Percentiles rank a stretch among this genome's conserved stretches.
Conservation (phyloP, 2,113 vertebrate species). For the Amphiprion percula region DNA sequence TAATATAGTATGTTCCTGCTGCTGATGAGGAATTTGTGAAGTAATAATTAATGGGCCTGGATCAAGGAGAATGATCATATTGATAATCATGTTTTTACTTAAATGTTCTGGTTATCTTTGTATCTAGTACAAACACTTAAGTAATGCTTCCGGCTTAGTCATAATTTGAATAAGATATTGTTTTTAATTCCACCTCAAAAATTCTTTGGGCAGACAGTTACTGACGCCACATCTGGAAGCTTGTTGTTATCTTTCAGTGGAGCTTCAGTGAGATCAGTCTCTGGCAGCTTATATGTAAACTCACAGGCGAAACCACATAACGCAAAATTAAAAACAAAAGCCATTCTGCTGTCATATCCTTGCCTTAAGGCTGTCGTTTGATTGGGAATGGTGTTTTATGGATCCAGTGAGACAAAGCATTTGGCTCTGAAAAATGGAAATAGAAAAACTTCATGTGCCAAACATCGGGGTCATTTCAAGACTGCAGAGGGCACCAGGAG, state of each 20-base stretch:
- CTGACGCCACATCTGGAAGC: conserved; percentile 4
- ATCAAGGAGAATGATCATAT: no score
- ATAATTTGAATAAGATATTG: background rate
- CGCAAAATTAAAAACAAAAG: conserved; percentile 13
- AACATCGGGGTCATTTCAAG: conserved; percentile 60
- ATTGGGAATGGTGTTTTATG: conserved; percentile 5
- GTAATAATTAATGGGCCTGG: no score
- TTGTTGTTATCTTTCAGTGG: conserved; percentile 1
- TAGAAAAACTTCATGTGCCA: conserved; percentile 48
- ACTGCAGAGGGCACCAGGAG: conserved; percentile 61
- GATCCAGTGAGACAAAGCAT: conserved; percentile 44
- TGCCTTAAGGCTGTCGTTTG: background rate
- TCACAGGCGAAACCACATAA: background rate
- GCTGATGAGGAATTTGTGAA: background rate
- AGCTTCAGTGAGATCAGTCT: conserved; percentile 18
- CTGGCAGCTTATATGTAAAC: background rate
- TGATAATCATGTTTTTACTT: no score
- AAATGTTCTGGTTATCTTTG: no score
- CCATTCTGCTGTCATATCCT: conserved; percentile 12
- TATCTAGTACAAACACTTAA: no score
- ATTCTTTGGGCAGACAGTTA: background rate
- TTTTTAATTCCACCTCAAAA: background rate
- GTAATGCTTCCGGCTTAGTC: background rate
- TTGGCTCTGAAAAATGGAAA: conserved; percentile 36
- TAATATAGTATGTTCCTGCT: background rate